A percentile compares a stretch with the other conserved stretches of the same genome.
Conservation (phyloP, 2,113 vertebrate species). For the Syngnathus scovelli region DNA sequence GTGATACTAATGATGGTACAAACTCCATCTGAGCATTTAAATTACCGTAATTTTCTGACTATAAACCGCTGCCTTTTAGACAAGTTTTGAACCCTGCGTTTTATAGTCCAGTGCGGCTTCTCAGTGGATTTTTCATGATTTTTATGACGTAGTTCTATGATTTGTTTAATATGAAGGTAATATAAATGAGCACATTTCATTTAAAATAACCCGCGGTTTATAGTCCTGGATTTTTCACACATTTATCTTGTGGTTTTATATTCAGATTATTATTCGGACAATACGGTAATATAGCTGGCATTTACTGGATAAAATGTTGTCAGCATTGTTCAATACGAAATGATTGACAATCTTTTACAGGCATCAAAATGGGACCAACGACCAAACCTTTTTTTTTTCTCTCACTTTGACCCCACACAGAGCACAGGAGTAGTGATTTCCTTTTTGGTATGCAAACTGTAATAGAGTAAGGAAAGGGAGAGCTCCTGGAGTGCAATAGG, state of each 20-base stretch:
- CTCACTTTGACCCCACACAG: background rate
- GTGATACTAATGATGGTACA: background rate
- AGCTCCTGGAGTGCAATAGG: conserved; percentile 50
- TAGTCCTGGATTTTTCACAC: too few relatives aligned
- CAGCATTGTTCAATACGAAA: background rate
- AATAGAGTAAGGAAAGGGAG: conserved; percentile 35
- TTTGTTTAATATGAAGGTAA: too few relatives aligned
- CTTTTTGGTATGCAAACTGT: conserved; percentile 51
- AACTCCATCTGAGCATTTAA: background rate
- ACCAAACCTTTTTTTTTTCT: conserved; percentile 25
- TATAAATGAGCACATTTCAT: too few relatives aligned
- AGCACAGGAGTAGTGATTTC: conserved; percentile 23
- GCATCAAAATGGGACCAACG: conserved; percentile 7
- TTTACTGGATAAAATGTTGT: background rate
- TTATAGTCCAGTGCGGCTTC: too few relatives aligned
- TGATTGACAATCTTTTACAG: background rate
- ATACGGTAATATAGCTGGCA: background rate
- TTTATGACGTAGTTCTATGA: too few relatives aligned
- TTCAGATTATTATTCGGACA: too few relatives aligned
- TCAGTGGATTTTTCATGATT: too few relatives aligned
- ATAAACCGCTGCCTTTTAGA: too few relatives aligned
- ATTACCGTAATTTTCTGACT: too few relatives aligned
- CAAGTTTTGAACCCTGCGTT: too few relatives aligned
- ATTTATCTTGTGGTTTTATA: too few relatives aligned
- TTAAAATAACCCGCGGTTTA: too few relatives aligned